Conservation (phyloP, 2,113 vertebrate species). For the Callionymus lyra region DNA sequence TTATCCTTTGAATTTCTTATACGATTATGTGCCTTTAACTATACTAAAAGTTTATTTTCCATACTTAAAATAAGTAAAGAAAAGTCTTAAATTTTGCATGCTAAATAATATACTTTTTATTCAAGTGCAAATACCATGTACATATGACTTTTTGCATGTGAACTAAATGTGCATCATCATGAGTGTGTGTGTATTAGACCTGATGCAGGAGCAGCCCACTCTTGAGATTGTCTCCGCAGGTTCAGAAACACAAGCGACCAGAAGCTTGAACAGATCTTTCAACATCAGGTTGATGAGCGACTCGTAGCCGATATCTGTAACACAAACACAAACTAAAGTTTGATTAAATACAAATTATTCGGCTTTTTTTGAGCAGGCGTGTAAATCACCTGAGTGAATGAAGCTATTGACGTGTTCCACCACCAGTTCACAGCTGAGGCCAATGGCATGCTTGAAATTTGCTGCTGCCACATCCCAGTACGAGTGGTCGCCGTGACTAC, state of each 20-base stretch:
- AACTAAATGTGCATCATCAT: not conserved
- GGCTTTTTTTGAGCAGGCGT: not conserved
- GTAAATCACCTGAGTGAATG: constrained; percentile 74
- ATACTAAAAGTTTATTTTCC: too few relatives aligned
- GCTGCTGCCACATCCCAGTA: constrained; percentile 92
- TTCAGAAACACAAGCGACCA: constrained; percentile 90
- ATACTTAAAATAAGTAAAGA: too few relatives aligned
- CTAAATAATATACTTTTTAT: too few relatives aligned
- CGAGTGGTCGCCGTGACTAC: constrained; percentile 86
- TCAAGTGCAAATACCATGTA: not conserved
- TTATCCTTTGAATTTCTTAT: too few relatives aligned
- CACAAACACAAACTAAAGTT: constrained; percentile 1
- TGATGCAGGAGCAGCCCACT: constrained; percentile 96
- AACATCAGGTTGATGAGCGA: constrained; percentile 90
- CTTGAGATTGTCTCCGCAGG: constrained; percentile 94
- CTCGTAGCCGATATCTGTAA: constrained; percentile 82
- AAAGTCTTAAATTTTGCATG: too few relatives aligned
- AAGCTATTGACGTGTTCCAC: constrained; percentile 93
- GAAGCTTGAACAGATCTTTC: constrained; percentile 89
- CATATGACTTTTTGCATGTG: too few relatives aligned
- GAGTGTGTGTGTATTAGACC: constrained; percentile 57
- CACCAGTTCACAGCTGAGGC: constrained; percentile 90
- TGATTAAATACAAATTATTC: not conserved
- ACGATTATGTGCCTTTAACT: too few relatives aligned
- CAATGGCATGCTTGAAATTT: constrained; percentile 97